Conservation (phyloP, 2,797 vertebrate species). For the Linurgus olivaceus region DNA sequence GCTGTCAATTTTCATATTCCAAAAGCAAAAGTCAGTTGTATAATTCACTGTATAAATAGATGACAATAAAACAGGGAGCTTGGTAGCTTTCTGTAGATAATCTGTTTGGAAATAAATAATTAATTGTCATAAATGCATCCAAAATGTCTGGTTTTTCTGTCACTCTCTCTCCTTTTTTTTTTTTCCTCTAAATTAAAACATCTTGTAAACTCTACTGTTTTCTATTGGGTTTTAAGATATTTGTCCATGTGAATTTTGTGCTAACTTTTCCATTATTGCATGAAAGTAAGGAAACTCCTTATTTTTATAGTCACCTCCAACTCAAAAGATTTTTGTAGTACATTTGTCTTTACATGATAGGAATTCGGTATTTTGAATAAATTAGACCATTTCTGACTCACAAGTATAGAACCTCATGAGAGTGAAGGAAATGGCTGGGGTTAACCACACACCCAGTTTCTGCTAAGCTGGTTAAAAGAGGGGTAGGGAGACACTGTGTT, state of each 20-base stretch:
- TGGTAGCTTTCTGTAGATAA: neutral
- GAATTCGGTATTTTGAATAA: slow-evolving; percentile 59
- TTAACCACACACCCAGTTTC: slow-evolving; percentile 21
- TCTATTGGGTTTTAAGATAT: neutral
- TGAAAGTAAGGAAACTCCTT: neutral
- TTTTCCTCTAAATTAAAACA: neutral
- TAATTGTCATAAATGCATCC: neutral
- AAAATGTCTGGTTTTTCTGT: neutral
- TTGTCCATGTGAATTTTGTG: neutral
- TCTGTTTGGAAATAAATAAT: neutral
- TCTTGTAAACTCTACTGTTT: neutral
- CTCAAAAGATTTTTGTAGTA: slow-evolving; percentile 21
- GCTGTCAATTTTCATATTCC: slow-evolving; percentile 15
- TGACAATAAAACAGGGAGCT: neutral
- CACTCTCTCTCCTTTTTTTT: neutral
- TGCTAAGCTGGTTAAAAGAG: slow-evolving; percentile 18
- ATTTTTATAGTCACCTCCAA: neutral
- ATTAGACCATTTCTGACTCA: neutral
- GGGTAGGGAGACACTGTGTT: slow-evolving; percentile 17
- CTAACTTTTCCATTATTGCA: neutral
- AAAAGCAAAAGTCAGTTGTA: slow-evolving; percentile 10
- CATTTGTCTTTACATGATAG: neutral
- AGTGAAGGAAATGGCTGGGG: slow-evolving; percentile 37
- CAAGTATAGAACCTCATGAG: slow-evolving; percentile 40
- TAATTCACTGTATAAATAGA: neutral